A percentile compares a stretch with the other conserved stretches of the same genome.
These are phyloP conservation scores for Dolichomitus sp. DNA, from an alignment of 2,888 invertebrate genomes.

Conservation along the genomic window DNA sequence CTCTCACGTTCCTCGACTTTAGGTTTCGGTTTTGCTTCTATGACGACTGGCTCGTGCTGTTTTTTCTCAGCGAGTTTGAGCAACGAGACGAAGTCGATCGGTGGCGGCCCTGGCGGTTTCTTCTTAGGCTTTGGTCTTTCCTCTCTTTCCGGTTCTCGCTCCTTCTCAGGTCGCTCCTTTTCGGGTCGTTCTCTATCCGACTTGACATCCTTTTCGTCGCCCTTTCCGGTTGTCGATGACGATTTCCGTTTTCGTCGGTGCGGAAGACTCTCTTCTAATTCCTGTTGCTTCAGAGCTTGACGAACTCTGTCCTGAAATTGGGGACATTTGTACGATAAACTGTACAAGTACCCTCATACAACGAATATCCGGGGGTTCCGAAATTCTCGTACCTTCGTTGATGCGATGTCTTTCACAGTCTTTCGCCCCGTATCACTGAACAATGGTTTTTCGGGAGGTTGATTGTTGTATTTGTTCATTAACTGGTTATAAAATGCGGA, in stretches of 20 bases:
- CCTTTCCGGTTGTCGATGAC: constrained; percentile 47
- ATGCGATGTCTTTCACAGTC: constrained; percentile 86
- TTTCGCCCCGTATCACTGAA: constrained; percentile 88
- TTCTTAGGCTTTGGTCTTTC: constrained; percentile 87
- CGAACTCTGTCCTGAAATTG: constrained; percentile 89
- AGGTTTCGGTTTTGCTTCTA: constrained; percentile 87
- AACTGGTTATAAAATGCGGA: constrained; percentile 94
- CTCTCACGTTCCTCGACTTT: constrained; percentile 89
- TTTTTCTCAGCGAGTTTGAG: constrained; percentile 94
- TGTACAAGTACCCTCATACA: background rate
- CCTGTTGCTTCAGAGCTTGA: constrained; percentile 91
- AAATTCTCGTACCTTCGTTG: constrained; percentile 84
- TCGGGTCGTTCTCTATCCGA: constrained; percentile 84
- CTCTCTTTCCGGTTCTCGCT: constrained; percentile 85
- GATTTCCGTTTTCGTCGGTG: constrained; percentile 89
- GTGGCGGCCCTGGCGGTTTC: constrained; percentile 89
- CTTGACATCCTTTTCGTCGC: constrained; percentile 82
- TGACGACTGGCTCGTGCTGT: constrained; percentile 92
- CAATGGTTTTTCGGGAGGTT: constrained; percentile 90
- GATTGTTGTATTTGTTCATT: constrained; percentile 93
- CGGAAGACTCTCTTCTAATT: constrained; percentile 91
- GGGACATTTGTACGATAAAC: constrained; percentile 25
- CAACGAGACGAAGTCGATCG: constrained; percentile 92
- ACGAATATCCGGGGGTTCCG: background rate
- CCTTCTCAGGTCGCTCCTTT: constrained; percentile 82